phyloP scores from a whole-genome alignment of 2,888 invertebrate genomes.

The Drosophila anceps region DNA sequence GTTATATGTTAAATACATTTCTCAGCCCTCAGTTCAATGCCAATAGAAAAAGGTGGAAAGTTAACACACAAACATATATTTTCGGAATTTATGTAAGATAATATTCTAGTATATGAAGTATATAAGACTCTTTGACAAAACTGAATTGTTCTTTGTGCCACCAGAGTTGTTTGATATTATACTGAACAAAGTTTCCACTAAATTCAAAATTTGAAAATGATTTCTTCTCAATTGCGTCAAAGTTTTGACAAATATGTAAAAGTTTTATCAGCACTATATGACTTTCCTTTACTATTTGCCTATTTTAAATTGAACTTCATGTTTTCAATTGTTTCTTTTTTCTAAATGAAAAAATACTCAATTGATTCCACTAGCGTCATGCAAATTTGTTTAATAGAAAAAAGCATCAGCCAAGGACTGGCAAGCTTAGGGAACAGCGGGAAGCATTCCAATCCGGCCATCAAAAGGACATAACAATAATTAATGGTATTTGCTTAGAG shows the following conservation, averaged over 20 bases:
- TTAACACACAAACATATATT: not conserved
- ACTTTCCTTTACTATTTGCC: not conserved
- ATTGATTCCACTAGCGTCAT: conserved; percentile 38
- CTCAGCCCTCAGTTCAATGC: conserved; percentile 18
- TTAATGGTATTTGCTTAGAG: conserved; percentile 84
- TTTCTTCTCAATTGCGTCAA: not conserved
- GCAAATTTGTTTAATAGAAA: conserved; percentile 55
- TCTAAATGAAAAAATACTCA: conserved; percentile 21
- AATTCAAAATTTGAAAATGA: not conserved
- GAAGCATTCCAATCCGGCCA: conserved; percentile 63
- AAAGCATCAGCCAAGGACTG: conserved; percentile 40
- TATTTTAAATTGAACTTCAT: conserved; percentile 15
- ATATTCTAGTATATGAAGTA: not conserved
- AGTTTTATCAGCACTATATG: not conserved
- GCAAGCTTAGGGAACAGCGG: conserved; percentile 48
- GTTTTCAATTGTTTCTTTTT: conserved; percentile 17
- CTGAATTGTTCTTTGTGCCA: not conserved
- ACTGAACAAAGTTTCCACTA: not conserved
- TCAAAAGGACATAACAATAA: conserved; percentile 84
- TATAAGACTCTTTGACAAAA: not conserved
- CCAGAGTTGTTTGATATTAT: not conserved
- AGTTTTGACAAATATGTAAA: not conserved
- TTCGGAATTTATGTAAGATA: not conserved
- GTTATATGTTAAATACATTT: conserved; percentile 76
- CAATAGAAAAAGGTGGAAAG: not conserved